These are phyloP conservation scores for Drosophila pruinosa DNA, from an alignment of 1,140 invertebrate species.

Conservation along the genomic window DNA sequence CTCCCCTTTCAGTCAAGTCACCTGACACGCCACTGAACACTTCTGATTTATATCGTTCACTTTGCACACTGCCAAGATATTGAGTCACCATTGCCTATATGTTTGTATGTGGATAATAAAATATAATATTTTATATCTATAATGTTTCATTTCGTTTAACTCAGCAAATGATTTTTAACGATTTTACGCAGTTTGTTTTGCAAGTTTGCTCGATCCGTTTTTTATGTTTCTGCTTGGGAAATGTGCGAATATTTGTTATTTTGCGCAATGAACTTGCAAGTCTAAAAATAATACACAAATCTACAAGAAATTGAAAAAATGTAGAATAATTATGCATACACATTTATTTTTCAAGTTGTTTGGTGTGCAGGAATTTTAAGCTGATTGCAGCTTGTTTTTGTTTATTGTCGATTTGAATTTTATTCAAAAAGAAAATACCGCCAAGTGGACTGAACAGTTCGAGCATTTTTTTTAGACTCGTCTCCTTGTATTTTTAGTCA, in stretches of 20 bases:
- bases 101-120: not conserved
- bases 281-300: slow-evolving; percentile 34
- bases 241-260: slow-evolving; percentile 18
- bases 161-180: slow-evolving; percentile 20
- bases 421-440: not conserved
- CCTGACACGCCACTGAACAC: slow-evolving; percentile 13
- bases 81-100: not conserved
- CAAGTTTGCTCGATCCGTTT: slow-evolving; percentile 56
- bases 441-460: not conserved
- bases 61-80: too few relatives aligned
- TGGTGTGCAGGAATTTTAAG: slow-evolving; percentile 44
- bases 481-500: slow-evolving; percentile 23
- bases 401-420: slow-evolving; percentile 22
- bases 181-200: slow-evolving; percentile 53
- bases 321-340: slow-evolving; percentile 3
- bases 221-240: slow-evolving; percentile 9
- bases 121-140: not conserved
- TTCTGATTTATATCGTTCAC: not conserved
- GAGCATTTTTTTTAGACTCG: not conserved
- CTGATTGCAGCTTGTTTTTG: slow-evolving; percentile 43
- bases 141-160: slow-evolving; percentile 4
- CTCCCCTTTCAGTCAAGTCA: slow-evolving; percentile 29
- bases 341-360: slow-evolving; percentile 19
- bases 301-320: slow-evolving; percentile 7
- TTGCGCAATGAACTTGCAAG: slow-evolving; percentile 37